Conservation (phyloP, 2,888 invertebrate genomes). For the Scaptomyza cyrtandrae region DNA sequence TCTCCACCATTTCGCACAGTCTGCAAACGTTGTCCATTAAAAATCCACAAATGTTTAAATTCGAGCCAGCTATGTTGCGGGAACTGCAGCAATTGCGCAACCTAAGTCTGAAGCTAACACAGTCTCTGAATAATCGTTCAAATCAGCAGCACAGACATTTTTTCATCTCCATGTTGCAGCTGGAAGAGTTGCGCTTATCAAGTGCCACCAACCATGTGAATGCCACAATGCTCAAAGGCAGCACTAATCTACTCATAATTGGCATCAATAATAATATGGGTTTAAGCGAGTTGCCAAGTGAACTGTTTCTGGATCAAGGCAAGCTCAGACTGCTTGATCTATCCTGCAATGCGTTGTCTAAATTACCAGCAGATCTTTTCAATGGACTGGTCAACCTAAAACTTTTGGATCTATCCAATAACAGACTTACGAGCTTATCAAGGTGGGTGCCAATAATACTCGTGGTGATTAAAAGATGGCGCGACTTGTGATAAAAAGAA, state of each 20-base stretch:
- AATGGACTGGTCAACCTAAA: slow-evolving; percentile 86
- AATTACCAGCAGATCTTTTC: slow-evolving; percentile 50
- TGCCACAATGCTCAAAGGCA: slow-evolving; percentile 86
- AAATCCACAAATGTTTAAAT: slow-evolving; percentile 54
- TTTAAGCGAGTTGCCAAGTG: slow-evolving; percentile 42
- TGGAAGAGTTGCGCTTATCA: slow-evolving; percentile 87
- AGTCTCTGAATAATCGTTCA: neutral
- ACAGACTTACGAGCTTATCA: slow-evolving; percentile 86
- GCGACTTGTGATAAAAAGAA: neutral
- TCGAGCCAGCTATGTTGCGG: slow-evolving; percentile 38
- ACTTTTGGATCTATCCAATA: slow-evolving; percentile 87
- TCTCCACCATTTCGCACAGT: slow-evolving; percentile 44
- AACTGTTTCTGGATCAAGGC: slow-evolving; percentile 55
- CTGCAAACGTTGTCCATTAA: slow-evolving; percentile 51
- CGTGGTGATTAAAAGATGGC: slow-evolving; percentile 36
- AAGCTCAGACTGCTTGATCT: slow-evolving; percentile 41
- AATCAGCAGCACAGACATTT: slow-evolving; percentile 80
- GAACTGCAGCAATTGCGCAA: slow-evolving; percentile 57
- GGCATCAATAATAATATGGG: slow-evolving; percentile 53
- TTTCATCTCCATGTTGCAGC: slow-evolving; percentile 86
- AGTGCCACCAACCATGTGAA: slow-evolving; percentile 86
- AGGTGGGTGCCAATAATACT: slow-evolving; percentile 84
- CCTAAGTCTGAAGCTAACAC: slow-evolving; percentile 44
- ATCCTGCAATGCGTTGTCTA: slow-evolving; percentile 30
- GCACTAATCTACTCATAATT: slow-evolving; percentile 87